Base-by-base conservation (phyloP, 2,888 invertebrate genomes). In the Clunio marinus region DNA sequence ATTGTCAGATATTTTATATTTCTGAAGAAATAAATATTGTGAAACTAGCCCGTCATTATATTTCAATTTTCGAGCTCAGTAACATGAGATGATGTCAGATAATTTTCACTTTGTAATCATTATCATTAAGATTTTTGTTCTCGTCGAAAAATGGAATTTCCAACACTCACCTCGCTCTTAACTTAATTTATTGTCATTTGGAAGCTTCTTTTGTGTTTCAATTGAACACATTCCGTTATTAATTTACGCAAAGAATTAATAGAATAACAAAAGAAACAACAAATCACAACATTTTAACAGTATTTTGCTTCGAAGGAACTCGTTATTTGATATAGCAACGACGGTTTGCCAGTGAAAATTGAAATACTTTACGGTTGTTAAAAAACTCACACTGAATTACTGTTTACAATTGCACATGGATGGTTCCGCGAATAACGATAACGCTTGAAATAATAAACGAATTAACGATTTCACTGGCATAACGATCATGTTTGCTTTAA, bases 361-460 rank as follows among this genome's bases (percentile, higher is more conserved):
- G 41, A 15, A 41, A 41, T n/a, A 41, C 41, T 2, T 41, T 15
- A 41, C 41, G 41, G 41, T 41, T 15, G 41, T 41, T 41, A 41
- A 41, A n/a, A 15, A 41, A 41, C 41, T 41, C 41, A 41, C 41
- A n/a, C 41, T 2, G 2, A 41, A 41, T 41, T 2, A 15, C n/a
- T 5, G 15, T 10, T 13, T 2, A 41, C 41, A 41, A 41, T 15
- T 41, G 41, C 10, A 41, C 15, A n/a, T 41, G n/a, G n/a, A n/a
- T n/a, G 41, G 15, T 41, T 41, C 41, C 10, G 41, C 10, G 41
- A 41, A 41, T n/a, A 15, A 10, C 41, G 41, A 41, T 41, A 41
- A 41, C 41, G 41, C 41, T 41, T 41, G 41, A 41, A 41, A 41
- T 15, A 41, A 41, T 41, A 41, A 41, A 41, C 41, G 41, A 41